These are phyloP conservation scores for Chrysolina haemoptera DNA, from an alignment of 2,888 invertebrate species.

Conservation along the genomic window DNA sequence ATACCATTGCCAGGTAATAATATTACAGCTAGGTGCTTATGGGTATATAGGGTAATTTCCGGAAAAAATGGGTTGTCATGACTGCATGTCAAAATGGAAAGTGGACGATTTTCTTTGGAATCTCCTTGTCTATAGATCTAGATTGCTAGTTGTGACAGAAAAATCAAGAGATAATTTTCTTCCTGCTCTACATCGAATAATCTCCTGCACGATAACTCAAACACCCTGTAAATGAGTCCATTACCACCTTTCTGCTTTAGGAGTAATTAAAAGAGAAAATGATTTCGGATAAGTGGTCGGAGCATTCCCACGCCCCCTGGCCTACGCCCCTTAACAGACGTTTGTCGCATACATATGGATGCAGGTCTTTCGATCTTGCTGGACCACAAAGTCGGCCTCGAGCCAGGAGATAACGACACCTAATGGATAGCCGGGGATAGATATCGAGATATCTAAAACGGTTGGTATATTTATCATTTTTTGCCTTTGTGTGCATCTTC, in stretches of 20 bases:
- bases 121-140: too few relatives aligned
- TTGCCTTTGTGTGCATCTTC: conserved; percentile 21
- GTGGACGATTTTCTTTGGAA: too few relatives aligned
- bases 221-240: conserved; percentile 20
- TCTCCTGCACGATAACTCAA: not conserved
- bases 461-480: conserved; percentile 31
- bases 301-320: conserved; percentile 27
- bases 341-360: conserved; percentile 65
- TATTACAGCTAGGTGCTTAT: too few relatives aligned
- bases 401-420: conserved; percentile 33
- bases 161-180: not conserved
- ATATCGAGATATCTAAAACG: conserved; percentile 34
- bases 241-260: conserved; percentile 21
- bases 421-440: conserved; percentile 35
- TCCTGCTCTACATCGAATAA: not conserved
- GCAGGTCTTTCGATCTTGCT: conserved; percentile 52
- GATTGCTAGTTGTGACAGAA: too few relatives aligned
- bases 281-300: conserved; percentile 27
- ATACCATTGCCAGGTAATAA: too few relatives aligned
- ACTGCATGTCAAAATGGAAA: too few relatives aligned
- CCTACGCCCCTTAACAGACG: conserved; percentile 42
- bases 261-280: conserved; percentile 16
- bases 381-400: conserved; percentile 36
- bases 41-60: too few relatives aligned
- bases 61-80: too few relatives aligned